phyloP scores from a whole-genome alignment of 2,113 vertebrate species.

The Geococcyx californianus region DNA sequence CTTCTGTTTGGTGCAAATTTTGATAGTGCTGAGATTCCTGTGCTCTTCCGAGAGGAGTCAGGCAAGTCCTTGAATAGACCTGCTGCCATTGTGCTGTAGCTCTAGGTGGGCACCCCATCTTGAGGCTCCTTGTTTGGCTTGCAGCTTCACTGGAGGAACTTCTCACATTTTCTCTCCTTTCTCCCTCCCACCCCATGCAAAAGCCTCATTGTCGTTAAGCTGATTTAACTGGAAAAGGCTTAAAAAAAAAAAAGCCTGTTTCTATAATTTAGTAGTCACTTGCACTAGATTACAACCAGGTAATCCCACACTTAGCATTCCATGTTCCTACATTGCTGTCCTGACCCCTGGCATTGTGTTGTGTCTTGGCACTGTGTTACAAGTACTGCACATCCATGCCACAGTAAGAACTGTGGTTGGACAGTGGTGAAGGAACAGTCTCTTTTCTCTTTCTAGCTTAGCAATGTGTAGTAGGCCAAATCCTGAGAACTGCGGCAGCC shows the following conservation, averaged over 20 bases:
- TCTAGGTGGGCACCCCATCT: background rate
- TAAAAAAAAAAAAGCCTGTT: background rate
- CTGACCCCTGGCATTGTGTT: slow-evolving; percentile 20
- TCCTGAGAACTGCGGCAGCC: background rate
- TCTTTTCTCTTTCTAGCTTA: background rate
- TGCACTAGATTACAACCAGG: slow-evolving; percentile 16
- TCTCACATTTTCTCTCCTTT: background rate
- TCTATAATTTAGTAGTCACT: slow-evolving; percentile 14
- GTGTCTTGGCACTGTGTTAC: slow-evolving; percentile 12
- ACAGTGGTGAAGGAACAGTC: background rate
- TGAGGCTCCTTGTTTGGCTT: background rate
- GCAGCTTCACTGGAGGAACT: background rate
- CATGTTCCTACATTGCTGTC: slow-evolving; percentile 10
- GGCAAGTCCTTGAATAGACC: background rate
- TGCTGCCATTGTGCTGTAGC: background rate
- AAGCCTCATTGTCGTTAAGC: background rate
- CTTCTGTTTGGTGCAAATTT: background rate
- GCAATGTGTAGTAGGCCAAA: background rate
- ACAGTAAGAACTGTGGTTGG: background rate
- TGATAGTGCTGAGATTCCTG: background rate
- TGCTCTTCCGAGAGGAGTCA: background rate
- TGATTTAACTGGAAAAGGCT: slow-evolving; percentile 30
- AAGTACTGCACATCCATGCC: background rate
- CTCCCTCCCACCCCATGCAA: background rate
- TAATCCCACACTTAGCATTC: background rate